Conservation (phyloP, 92 coral and sea anemone species). For the Palythoa heliodiscus region DNA sequence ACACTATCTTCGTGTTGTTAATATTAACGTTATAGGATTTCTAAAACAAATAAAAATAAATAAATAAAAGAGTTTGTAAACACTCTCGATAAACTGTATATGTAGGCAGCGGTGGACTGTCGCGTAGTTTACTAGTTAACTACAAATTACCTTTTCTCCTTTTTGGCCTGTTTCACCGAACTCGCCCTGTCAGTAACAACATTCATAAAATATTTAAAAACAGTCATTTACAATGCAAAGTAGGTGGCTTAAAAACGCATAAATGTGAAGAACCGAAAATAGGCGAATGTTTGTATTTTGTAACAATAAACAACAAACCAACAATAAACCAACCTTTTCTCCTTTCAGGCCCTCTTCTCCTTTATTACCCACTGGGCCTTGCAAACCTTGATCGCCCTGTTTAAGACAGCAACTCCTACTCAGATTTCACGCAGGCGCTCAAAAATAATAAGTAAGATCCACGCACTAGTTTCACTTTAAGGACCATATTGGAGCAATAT, state of each 20-base stretch:
- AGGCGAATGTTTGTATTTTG: background rate
- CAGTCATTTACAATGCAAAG: background rate
- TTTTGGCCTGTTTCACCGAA: constrained; percentile 2
- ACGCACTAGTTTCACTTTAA: background rate
- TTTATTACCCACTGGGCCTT: constrained; percentile 12
- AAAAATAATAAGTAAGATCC: background rate
- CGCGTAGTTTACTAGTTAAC: background rate
- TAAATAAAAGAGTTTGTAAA: background rate
- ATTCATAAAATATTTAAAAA: background rate
- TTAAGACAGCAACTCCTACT: background rate
- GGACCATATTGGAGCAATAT: background rate
- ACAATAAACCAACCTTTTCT: constrained; percentile 16
- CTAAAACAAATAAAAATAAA: background rate
- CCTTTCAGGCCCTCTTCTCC: constrained; percentile 31
- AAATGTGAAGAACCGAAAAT: background rate
- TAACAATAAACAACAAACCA: background rate
- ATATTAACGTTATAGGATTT: background rate
- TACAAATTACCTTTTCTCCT: constrained; percentile 9
- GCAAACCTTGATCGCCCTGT: constrained; percentile 38
- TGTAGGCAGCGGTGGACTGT: too few relatives aligned
- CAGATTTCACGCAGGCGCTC: background rate
- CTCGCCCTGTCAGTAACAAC: constrained; percentile 4
- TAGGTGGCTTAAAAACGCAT: background rate
- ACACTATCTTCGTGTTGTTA: background rate
- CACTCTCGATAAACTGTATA: too few relatives aligned